Evolutionary conservation across 1,140 invertebrate species (phyloP), one percentile per base, ranked within the genome.

Genomic region (Arion vulgaris): DNA sequence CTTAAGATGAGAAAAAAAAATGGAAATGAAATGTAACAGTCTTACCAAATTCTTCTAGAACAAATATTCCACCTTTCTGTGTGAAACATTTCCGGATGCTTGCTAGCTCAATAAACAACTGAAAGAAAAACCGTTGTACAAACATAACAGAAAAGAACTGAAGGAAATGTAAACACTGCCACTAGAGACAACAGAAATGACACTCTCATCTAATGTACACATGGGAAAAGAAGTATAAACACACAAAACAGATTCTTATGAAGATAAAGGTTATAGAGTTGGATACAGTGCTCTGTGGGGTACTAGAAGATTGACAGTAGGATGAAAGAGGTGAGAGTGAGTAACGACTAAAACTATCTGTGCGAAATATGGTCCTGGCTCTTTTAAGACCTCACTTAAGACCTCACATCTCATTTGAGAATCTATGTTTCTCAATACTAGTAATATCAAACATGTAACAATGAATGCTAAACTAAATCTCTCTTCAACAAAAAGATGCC

Each of bases 81-180:
- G 98, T 98, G 94, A 99, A 99, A 94, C 98, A 99, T 94, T 99
- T 99, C 93, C 98, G 95, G 94, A 99, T 99, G 94, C 99, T 98
- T 94, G 97, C 96, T 94, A 99, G 95, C 92, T 97, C 96, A 93
- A 99, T 98, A 94, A 99, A 99, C 94, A 99, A 99, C 98, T 99
- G 95, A 90, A 98, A 90, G 88, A 92, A 92, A 90, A 91, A 90
- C 85, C 87, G 86, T 81, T 88, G 82, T 88, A 88, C 86, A 86
- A 88, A 88, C 88, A 87, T 90, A 88, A 88, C 86, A 81, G 38
- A 66, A 84, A 39, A 81, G 38, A 81, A 80, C 71, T 51, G 45
- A 73, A 78, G 39, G 76, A 84, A 83, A 75, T 49, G 41, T 34
- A 75, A 57, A 71, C 62, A 66, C 1, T 71, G 66, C 38, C 66